Conservation (phyloP, 35 echinoderm and acorn worm genomes). For the Eucidaris tribuloides region DNA sequence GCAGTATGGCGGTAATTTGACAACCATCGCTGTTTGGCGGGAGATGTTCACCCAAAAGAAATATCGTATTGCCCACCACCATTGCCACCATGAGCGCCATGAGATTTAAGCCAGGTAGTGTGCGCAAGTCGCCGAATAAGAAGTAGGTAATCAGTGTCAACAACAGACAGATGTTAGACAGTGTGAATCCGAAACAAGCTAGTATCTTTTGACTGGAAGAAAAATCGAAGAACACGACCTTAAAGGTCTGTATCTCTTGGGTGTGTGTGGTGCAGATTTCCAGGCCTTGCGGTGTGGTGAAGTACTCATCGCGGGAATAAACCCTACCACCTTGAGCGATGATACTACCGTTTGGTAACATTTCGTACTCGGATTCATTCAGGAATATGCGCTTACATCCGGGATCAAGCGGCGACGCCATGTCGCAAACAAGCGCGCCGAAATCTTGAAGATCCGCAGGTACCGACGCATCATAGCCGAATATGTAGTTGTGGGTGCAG, state of each 20-base stretch:
- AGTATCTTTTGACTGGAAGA: constrained; percentile 58
- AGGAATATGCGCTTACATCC: constrained; percentile 53
- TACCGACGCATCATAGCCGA: constrained; percentile 18
- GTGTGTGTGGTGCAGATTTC: constrained; percentile 58
- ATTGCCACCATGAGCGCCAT: constrained; percentile 54
- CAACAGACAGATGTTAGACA: constrained; percentile 46
- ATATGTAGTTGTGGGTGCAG: constrained; percentile 51
- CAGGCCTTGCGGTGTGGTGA: constrained; percentile 17
- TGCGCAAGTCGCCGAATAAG: constrained; percentile 69
- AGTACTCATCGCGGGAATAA: constrained; percentile 46
- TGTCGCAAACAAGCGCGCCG: constrained; percentile 51
- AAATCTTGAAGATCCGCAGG: constrained; percentile 23
- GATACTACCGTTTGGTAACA: constrained; percentile 36
- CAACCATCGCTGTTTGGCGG: constrained; percentile 22
- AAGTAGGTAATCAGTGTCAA: constrained; percentile 75
- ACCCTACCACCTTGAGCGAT: constrained; percentile 22
- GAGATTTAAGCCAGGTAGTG: constrained; percentile 74
- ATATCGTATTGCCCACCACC: constrained; percentile 36
- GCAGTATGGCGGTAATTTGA: constrained; percentile 41
- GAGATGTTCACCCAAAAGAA: constrained; percentile 31
- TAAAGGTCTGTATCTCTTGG: constrained; percentile 24
- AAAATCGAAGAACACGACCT: constrained; percentile 81
- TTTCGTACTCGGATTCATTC: constrained; percentile 57
- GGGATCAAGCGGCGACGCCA: not conserved
- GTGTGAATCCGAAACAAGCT: constrained; percentile 18